phyloP scores from a whole-genome alignment of 1,140 invertebrate species.

The Pomacea maculata region DNA sequence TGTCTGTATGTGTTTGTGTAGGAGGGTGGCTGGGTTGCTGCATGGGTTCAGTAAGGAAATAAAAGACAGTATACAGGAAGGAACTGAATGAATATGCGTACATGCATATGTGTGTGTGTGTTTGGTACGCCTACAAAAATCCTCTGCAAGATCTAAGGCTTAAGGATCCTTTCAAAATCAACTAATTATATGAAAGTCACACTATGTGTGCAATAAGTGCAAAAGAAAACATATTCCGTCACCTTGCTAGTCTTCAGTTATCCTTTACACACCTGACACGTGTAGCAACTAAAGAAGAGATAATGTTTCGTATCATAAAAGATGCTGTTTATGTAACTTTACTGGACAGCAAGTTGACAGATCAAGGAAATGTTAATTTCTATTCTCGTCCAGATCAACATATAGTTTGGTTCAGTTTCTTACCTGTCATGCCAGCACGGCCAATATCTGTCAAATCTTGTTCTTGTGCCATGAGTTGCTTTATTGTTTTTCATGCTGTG shows the following conservation, averaged over 20 bases:
- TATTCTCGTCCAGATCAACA: neutral
- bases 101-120: slow-evolving; percentile 5
- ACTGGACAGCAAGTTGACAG: neutral
- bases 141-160: too few species aligned
- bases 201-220: neutral
- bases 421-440: slow-evolving; percentile 15
- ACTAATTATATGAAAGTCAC: too few species aligned
- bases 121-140: neutral
- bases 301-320: too few species aligned
- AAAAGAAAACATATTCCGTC: neutral
- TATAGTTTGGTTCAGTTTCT: neutral
- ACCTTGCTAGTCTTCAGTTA: too few species aligned
- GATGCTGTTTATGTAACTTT: too few species aligned
- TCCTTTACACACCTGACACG: too few species aligned
- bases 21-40: neutral
- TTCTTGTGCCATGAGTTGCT: slow-evolving; percentile 19
- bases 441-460: slow-evolving; percentile 28
- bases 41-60: neutral
- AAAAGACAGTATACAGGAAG: neutral
- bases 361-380: slow-evolving; percentile 21
- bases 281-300: too few species aligned
- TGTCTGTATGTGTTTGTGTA: neutral
- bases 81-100: neutral
- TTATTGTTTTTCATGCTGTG: neutral
- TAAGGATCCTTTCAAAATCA: too few species aligned